Conservation (phyloP, 2,113 vertebrate species). For the Nannobrachium achirus region DNA sequence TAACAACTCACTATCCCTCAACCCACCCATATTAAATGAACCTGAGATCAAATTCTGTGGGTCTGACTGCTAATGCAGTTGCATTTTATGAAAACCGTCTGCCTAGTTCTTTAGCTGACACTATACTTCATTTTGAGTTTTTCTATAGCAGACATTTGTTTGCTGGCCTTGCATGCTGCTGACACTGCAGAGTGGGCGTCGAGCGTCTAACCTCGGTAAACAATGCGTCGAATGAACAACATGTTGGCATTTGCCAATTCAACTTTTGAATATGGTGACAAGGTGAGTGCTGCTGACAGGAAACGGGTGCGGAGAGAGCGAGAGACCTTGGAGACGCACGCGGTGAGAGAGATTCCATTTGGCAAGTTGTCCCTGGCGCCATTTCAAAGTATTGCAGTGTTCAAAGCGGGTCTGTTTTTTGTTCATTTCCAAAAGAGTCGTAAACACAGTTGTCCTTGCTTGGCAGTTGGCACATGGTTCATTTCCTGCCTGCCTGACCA, state of each 20-base stretch:
- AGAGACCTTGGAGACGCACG: background rate
- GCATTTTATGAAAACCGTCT: too few relatives aligned
- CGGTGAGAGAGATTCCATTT: background rate
- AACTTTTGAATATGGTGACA: too few relatives aligned
- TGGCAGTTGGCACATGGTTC: background rate
- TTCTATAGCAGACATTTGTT: too few relatives aligned
- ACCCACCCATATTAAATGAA: background rate
- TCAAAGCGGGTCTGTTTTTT: background rate
- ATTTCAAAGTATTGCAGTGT: background rate
- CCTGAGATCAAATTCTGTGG: background rate
- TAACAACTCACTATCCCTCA: background rate
- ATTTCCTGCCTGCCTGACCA: background rate
- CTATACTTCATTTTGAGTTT: too few relatives aligned
- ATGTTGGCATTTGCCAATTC: too few relatives aligned
- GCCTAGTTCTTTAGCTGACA: too few relatives aligned
- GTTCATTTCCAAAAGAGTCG: background rate
- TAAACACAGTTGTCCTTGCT: background rate
- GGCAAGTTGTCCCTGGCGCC: background rate
- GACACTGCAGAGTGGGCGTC: too few relatives aligned
- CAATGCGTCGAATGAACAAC: too few relatives aligned
- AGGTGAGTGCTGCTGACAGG: too few relatives aligned
- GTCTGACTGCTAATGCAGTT: background rate
- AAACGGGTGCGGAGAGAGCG: background rate
- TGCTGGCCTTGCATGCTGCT: too few relatives aligned
- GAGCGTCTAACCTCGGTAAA: too few relatives aligned